phyloP scores from a whole-genome alignment of 1,140 invertebrate species.

The Ceratitis capitata region DNA sequence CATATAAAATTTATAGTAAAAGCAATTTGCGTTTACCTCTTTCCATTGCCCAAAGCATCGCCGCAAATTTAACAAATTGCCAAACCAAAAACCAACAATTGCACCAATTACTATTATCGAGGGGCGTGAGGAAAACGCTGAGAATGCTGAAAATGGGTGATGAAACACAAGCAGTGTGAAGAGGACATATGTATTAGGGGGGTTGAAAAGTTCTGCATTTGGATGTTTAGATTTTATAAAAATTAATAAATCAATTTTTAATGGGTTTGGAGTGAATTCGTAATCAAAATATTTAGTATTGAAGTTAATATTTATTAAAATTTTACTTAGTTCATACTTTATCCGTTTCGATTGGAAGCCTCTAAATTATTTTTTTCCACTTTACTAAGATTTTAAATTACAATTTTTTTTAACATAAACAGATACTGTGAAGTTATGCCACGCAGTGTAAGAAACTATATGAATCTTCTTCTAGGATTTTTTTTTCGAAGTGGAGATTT shows the following conservation, averaged over 20 bases:
- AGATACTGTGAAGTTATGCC: too few relatives aligned
- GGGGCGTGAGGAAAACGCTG: not conserved
- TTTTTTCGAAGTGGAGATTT: too few relatives aligned
- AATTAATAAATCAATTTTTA: not conserved
- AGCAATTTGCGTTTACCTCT: not conserved
- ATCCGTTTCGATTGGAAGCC: too few relatives aligned
- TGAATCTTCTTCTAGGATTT: too few relatives aligned
- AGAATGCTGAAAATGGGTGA: not conserved
- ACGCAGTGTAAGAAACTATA: too few relatives aligned
- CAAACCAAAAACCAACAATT: not conserved
- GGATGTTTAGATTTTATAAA: not conserved
- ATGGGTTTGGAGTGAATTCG: too few relatives aligned
- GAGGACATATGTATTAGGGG: not conserved
- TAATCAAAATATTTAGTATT: too few relatives aligned
- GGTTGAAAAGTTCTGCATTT: not conserved
- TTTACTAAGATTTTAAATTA: too few relatives aligned
- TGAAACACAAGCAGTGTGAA: not conserved
- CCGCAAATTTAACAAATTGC: conserved; percentile 1
- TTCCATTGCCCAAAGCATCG: not conserved
- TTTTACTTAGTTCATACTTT: too few relatives aligned
- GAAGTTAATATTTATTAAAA: too few relatives aligned
- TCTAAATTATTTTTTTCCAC: too few relatives aligned
- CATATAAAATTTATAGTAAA: not conserved
- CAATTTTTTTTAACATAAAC: too few relatives aligned
- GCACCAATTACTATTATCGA: not conserved